Evolutionary conservation across 2,113 vertebrate genomes (phyloP).

Genomic region (Urocolius indicus): DNA sequence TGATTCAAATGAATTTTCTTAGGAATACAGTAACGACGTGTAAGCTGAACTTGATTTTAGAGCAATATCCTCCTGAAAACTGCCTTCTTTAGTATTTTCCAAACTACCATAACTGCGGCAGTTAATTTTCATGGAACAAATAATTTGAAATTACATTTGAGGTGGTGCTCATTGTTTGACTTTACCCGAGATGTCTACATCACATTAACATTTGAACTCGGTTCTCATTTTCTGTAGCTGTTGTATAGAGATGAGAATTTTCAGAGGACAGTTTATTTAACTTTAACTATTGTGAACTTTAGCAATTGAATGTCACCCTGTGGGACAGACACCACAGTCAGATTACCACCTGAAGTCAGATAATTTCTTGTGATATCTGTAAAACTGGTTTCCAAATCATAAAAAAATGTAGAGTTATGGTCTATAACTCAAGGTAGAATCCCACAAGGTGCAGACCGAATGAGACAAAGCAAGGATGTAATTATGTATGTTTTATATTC

Average conservation of each 20-base stretch:
- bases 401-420: not conserved
- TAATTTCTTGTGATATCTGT: not conserved
- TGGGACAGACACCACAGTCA: not conserved
- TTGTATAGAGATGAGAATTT: not conserved
- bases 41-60: not conserved
- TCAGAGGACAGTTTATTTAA: not conserved
- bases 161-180: rapidly evolving
- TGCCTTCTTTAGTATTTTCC: not conserved
- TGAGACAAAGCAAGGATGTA: not conserved
- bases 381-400: not conserved
- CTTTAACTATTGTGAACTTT: not conserved
- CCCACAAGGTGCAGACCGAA: not conserved
- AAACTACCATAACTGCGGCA: not conserved
- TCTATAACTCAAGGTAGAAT: not conserved
- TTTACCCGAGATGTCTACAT: rapidly evolving
- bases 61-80: not conserved
- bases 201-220: not conserved
- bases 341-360: not conserved
- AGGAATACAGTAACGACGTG: not conserved
- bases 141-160: not conserved
- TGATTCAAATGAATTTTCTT: not conserved
- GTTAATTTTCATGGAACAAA: not conserved
- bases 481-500: not conserved
- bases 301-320: not conserved
- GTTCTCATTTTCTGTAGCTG: not conserved